These are phyloP conservation scores for Bufo gargarizans DNA, from an alignment of 2,113 vertebrate genomes.

Conservation along the genomic window DNA sequence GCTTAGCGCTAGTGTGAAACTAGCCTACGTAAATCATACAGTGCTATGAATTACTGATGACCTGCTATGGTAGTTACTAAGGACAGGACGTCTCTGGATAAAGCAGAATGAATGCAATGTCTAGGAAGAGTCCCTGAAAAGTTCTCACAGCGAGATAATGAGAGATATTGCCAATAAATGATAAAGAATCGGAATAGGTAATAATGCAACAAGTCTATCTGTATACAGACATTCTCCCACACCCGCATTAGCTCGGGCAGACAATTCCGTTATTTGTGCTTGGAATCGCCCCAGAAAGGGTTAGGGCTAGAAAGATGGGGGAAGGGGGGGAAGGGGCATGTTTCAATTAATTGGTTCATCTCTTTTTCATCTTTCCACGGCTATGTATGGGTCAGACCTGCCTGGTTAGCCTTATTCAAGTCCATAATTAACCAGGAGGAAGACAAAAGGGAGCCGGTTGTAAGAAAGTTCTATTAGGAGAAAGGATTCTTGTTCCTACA, in stretches of 20 bases:
- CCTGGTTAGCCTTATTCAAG: constrained; percentile 59
- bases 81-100: not conserved
- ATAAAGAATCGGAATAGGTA: not conserved
- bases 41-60: not conserved
- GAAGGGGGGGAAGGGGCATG: constrained; percentile 61
- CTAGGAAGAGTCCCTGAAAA: not conserved
- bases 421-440: constrained; percentile 72
- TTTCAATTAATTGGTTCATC: constrained; percentile 83
- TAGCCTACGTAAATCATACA: not conserved
- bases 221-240: constrained; percentile 9
- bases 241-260: not conserved
- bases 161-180: not conserved
- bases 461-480: constrained; percentile 77
- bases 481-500: constrained; percentile 78
- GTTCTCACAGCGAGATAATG: not conserved
- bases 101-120: not conserved
- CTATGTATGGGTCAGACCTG: constrained; percentile 59
- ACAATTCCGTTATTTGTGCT: constrained; percentile 4
- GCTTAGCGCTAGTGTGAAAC: too few species aligned
- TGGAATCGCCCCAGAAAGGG: not conserved
- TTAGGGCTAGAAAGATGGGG: not conserved
- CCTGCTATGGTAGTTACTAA: not conserved
- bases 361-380: constrained; percentile 62
- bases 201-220: constrained; percentile 21
- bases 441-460: constrained; percentile 72